phyloP scores from a whole-genome alignment of 2,797 vertebrate genomes.

The Manis crassicaudata region DNA sequence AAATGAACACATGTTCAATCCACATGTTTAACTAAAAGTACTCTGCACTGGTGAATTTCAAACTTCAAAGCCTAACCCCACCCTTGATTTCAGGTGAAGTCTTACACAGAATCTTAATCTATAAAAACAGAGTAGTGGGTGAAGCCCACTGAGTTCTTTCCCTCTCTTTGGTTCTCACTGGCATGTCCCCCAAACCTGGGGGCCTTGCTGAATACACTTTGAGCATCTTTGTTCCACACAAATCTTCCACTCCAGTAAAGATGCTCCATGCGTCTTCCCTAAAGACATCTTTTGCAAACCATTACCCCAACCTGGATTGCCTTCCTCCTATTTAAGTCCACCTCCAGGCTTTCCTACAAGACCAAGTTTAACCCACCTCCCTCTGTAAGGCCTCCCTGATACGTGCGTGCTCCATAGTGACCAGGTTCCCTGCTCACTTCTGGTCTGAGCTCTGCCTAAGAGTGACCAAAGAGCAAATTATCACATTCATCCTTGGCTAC shows the following conservation, averaged over 20 bases:
- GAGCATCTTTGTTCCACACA: not conserved
- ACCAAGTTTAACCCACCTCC: not conserved
- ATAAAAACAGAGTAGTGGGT: not conserved
- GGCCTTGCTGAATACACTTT: not conserved
- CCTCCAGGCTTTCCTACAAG: not conserved
- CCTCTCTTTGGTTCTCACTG: not conserved
- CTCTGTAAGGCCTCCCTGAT: not conserved
- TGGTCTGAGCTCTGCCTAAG: not conserved
- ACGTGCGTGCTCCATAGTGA: rapidly evolving
- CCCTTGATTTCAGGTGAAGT: not conserved
- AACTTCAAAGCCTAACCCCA: not conserved
- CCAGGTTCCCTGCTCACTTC: not conserved
- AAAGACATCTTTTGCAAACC: not conserved
- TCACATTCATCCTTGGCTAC: not conserved
- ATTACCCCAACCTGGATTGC: not conserved
- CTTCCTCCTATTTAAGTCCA: not conserved
- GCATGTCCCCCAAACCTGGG: not conserved
- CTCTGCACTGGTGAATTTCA: conserved; percentile 16
- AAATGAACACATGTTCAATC: conserved; percentile 38
- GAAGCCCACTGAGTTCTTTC: not conserved
- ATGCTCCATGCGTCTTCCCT: not conserved
- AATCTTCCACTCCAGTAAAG: not conserved
- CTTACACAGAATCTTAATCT: not conserved
- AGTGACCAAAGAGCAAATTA: not conserved
- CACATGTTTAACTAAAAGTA: not conserved